Percentiles rank a stretch among this genome's conserved stretches.
These are phyloP conservation scores for Plemyria rubiginata DNA, from an alignment of 2,888 invertebrate species.

Conservation along the genomic window DNA sequence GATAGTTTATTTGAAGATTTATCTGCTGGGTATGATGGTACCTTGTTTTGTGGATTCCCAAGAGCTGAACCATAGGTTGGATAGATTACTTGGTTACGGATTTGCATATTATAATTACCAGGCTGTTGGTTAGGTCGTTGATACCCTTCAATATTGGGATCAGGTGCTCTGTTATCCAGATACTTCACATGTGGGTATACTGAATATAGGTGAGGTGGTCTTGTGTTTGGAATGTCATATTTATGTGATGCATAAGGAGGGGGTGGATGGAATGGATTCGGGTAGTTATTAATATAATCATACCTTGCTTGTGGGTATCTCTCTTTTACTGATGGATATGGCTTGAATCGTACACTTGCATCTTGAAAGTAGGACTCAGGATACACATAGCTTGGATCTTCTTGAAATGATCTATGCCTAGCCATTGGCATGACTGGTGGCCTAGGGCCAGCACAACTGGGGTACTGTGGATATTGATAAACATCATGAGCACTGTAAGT, in stretches of 20 bases:
- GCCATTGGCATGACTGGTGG: conserved; percentile 53
- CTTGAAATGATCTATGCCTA: conserved; percentile 61
- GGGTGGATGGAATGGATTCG: conserved; percentile 69
- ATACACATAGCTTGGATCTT: conserved; percentile 67
- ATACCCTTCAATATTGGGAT: conserved; percentile 68
- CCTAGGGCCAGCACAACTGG: conserved; percentile 67
- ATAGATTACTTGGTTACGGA: conserved; percentile 69
- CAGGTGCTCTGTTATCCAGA: conserved; percentile 67
- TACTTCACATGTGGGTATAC: conserved; percentile 71
- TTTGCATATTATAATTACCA: conserved; percentile 61
- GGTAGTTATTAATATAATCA: conserved; percentile 75
- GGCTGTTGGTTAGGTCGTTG: conserved; percentile 67
- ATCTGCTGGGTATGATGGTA: conserved; percentile 61
- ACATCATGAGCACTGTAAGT: conserved; percentile 68
- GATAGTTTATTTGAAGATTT: conserved; percentile 68
- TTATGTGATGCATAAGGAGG: conserved; percentile 65
- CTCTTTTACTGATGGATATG: conserved; percentile 74
- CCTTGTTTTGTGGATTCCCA: conserved; percentile 68
- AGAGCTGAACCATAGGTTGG: conserved; percentile 65
- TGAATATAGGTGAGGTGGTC: conserved; percentile 65
- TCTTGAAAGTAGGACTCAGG: conserved; percentile 70
- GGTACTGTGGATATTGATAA: conserved; percentile 72
- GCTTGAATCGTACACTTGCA: conserved; percentile 71
- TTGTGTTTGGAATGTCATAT: conserved; percentile 71
- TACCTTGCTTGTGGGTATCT: conserved; percentile 74